Evolutionary conservation across 2,888 invertebrate species (phyloP).

Genomic region (Yponomeuta malinellus): DNA sequence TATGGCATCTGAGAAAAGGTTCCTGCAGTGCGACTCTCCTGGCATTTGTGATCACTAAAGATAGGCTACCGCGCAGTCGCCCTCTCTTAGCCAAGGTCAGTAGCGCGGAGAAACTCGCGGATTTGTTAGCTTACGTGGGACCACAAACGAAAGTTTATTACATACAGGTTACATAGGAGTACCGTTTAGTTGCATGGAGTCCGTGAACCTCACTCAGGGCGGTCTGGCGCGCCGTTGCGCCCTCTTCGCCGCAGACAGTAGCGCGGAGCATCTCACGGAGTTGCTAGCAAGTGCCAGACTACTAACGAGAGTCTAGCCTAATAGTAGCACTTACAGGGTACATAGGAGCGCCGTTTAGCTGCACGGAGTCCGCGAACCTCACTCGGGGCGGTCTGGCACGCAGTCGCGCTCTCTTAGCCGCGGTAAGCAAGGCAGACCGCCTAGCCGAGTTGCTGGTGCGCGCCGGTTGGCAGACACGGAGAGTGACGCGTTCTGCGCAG

Average conservation of each 20-base stretch:
- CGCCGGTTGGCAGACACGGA: conserved; percentile 90
- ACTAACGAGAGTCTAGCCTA: neutral
- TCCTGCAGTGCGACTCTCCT: too few relatives aligned
- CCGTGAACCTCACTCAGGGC: conserved; percentile 90
- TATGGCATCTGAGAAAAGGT: too few relatives aligned
- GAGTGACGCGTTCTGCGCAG: conserved; percentile 83
- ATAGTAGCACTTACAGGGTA: conserved; percentile 78
- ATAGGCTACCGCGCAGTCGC: conserved; percentile 77
- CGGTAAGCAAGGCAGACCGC: conserved; percentile 90
- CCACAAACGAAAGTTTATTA: conserved; percentile 79
- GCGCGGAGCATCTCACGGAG: conserved; percentile 83
- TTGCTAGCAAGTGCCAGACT: conserved; percentile 64
- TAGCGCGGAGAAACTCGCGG: conserved; percentile 85
- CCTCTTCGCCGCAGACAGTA: conserved; percentile 91
- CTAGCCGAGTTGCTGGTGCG: conserved; percentile 72
- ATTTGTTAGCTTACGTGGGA: conserved; percentile 77
- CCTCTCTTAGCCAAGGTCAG: conserved; percentile 92
- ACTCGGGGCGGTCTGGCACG: conserved; percentile 89
- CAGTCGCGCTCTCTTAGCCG: conserved; percentile 89
- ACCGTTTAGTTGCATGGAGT: conserved; percentile 91
- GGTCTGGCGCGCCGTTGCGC: conserved; percentile 88
- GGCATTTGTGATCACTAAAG: too few relatives aligned
- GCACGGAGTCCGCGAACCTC: conserved; percentile 92
- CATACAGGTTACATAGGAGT: conserved; percentile 86
- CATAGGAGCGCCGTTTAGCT: conserved; percentile 88